Percentiles rank a stretch among this genome's conserved stretches.
Evolutionary conservation across 2,888 invertebrate species (phyloP).

Genomic region (Zele albiditarsus): DNA sequence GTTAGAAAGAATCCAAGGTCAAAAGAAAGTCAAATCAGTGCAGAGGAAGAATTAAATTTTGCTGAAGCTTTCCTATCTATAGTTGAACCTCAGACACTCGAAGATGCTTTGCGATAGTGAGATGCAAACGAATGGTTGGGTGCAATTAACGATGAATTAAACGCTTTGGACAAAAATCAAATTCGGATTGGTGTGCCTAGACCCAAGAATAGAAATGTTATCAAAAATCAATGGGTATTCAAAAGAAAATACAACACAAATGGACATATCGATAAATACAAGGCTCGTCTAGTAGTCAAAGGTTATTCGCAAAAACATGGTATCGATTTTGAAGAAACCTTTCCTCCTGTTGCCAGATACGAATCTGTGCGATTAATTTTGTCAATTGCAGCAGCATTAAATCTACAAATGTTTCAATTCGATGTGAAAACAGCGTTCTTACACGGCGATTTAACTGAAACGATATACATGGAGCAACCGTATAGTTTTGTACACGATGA

Average conservation of each 20-base stretch:
- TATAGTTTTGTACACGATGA: too few species aligned
- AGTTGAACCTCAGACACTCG: conserved; percentile 15
- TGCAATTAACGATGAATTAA: conserved; percentile 33
- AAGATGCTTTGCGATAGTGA: conserved; percentile 23
- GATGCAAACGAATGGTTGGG: conserved; percentile 34
- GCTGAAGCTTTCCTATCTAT: conserved; percentile 24
- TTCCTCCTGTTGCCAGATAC: conserved; percentile 46
- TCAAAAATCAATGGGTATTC: conserved; percentile 50
- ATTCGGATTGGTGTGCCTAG: conserved; percentile 33
- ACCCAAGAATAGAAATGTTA: conserved; percentile 36
- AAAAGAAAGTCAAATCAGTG: neutral
- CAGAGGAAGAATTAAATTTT: conserved; percentile 8
- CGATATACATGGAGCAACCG: neutral
- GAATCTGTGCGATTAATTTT: conserved; percentile 46
- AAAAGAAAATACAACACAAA: conserved; percentile 49
- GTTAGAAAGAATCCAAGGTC: conserved; percentile 22
- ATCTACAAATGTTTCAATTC: conserved; percentile 46
- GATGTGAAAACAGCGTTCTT: conserved; percentile 54
- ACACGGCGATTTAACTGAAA: conserved; percentile 48
- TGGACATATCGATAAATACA: conserved; percentile 48
- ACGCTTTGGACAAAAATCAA: conserved; percentile 21
- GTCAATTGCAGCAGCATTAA: conserved; percentile 41
- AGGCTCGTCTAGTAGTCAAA: conserved; percentile 52
- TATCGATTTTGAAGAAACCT: conserved; percentile 52
- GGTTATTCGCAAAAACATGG: conserved; percentile 51